Evolutionary conservation across 2,113 vertebrate species (phyloP).

Genomic region (Ceyx melanurus): DNA sequence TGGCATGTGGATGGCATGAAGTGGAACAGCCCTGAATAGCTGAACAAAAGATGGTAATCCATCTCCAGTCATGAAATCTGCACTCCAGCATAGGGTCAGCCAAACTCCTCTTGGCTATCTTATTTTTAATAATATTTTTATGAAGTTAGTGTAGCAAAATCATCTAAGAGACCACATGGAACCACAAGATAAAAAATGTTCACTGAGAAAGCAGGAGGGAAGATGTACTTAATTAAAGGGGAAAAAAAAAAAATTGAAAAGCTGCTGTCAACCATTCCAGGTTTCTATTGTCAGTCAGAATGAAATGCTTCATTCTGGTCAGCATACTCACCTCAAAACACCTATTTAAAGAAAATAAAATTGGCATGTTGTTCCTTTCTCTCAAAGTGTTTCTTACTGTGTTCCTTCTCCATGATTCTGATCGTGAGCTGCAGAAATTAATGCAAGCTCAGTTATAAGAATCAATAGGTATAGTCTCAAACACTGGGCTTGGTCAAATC

Average conservation of each 20-base stretch:
- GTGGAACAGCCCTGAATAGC: neutral
- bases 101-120: neutral
- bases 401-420: neutral
- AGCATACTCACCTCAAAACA: neutral
- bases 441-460: neutral
- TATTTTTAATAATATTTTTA: neutral
- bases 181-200: neutral
- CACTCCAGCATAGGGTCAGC: neutral
- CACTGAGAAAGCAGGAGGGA: neutral
- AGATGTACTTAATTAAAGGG: neutral
- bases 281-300: neutral
- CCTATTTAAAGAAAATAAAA: neutral
- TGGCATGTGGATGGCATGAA: neutral
- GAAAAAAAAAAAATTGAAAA: neutral
- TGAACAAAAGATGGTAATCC: neutral
- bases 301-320: neutral
- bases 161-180: neutral
- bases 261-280: neutral
- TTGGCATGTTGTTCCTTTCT: neutral
- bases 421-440: neutral
- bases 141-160: neutral
- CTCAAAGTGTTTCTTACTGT: neutral
- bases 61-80: conserved; percentile 3
- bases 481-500: too few species aligned
- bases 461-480: neutral